Evolutionary conservation across 2,113 vertebrate species (phyloP).

Genomic region (Brevimyrus niger): DNA sequence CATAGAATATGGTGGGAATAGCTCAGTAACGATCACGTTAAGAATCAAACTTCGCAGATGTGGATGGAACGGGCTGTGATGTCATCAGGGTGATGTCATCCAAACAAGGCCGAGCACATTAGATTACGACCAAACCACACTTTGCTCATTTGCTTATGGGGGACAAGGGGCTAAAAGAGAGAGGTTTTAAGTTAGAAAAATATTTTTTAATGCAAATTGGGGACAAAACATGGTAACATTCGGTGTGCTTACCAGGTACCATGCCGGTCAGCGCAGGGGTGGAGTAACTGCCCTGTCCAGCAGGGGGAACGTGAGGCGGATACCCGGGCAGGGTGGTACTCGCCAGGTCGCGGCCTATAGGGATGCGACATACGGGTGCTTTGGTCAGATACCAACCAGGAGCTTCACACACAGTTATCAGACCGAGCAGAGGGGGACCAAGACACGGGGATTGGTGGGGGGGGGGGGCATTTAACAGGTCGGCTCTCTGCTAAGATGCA

Average conservation of each 20-base stretch:
- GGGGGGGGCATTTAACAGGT: neutral
- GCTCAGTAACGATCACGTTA: neutral
- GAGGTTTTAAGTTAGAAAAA: neutral
- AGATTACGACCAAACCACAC: neutral
- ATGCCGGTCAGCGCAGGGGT: constrained; percentile 87
- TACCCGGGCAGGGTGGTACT: constrained; percentile 85
- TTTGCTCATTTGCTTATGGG: neutral
- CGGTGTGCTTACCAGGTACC: constrained; percentile 69
- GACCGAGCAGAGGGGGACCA: neutral
- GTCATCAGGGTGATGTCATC: neutral
- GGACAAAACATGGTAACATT: neutral
- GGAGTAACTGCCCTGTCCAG: constrained; percentile 86
- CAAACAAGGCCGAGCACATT: neutral
- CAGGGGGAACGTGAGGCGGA: constrained; percentile 82
- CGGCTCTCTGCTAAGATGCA: neutral
- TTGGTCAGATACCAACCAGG: neutral
- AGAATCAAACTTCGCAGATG: neutral
- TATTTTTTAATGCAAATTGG: neutral
- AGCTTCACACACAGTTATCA: neutral
- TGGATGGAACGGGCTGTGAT: neutral
- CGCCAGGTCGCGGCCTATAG: constrained; percentile 81
- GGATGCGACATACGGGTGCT: constrained; percentile 6
- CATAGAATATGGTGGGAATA: neutral
- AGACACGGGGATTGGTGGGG: neutral
- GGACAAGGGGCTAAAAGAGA: neutral